Evolutionary conservation across 2,797 vertebrate genomes (phyloP), one percentile per base, ranked within the genome.

Genomic region (Eutrigla gurnardus): DNA sequence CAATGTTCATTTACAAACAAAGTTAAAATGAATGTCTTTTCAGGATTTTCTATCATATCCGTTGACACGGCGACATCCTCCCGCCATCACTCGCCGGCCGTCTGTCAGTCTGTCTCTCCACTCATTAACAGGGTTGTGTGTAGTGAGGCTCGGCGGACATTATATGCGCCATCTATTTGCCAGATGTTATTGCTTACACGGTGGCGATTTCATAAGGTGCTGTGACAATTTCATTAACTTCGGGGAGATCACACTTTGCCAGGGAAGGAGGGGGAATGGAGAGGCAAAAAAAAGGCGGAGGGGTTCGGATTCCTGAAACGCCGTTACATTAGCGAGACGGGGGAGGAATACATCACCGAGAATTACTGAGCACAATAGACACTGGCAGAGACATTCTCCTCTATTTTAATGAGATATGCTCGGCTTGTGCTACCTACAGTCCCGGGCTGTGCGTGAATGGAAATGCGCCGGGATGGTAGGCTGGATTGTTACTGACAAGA

Each of bases 141-240:
- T 87, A 42, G 73, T 61, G 84, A 88, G 86, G 94, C 95, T 94
- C 86, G 69, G 84, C 86, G 9, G 78, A 92, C 89, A 92, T 96
- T 95, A 94, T 88, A 93, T 84, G 94, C 93, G 45, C 76, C 83
- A 91, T 77, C 90, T 91, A 86, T 91, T 95, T 85, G 90, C 93
- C 96, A 94, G 94, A 96, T 94, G 95, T 93, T 95, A 86, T 90
- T 93, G 81, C 94, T 95, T 92, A 91, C 86, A 65, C 75, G 75
- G 84, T 84, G 86, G 84, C 72, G 89, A 92, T 93, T 96, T 95
- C 93, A 89, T 92, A 93, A 95, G 92, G 92, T 86, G 77, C 84
- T 80, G 89, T 93, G 93, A 94, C 92, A 88, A 93, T 87, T 90
- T 91, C 93, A 92, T 94, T 92, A 93, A 77, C 86, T 92, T 92